phyloP scores from a whole-genome alignment of 2,888 invertebrate species.

The Synanthedon tipuliformis region DNA sequence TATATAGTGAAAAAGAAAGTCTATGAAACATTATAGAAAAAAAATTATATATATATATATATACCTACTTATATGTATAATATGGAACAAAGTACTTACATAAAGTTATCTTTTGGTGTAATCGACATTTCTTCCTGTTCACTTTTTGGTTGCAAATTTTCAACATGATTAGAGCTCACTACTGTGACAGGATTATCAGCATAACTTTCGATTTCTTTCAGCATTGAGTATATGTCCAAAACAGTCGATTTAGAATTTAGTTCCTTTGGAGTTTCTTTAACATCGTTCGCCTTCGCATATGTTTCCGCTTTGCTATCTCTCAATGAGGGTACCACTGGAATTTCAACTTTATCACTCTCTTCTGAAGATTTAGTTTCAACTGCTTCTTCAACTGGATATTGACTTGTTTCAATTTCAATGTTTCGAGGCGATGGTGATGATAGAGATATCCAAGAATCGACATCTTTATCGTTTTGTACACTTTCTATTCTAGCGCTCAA shows the following conservation, averaged over 20 bases:
- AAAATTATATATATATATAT: no score
- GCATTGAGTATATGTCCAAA: conserved; percentile 62
- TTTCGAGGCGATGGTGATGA: conserved; percentile 47
- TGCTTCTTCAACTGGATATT: conserved; percentile 8
- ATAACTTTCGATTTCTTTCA: conserved; percentile 62
- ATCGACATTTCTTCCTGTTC: conserved; percentile 29
- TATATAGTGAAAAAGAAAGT: no score
- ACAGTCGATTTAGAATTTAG: conserved; percentile 48
- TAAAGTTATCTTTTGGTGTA: conserved; percentile 53
- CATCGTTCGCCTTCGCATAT: conserved; percentile 16
- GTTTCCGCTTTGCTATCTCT: conserved; percentile 3
- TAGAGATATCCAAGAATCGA: conserved; percentile 65
- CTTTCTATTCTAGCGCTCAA: conserved; percentile 52
- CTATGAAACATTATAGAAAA: no score
- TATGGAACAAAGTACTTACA: conserved; percentile 27
- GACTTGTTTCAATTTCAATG: conserved; percentile 22
- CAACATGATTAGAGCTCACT: conserved; percentile 17
- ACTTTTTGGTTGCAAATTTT: conserved; percentile 6
- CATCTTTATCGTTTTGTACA: conserved; percentile 56
- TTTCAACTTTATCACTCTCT: conserved; percentile 11
- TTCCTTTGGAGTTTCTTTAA: conserved; percentile 29
- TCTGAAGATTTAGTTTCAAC: conserved; percentile 8
- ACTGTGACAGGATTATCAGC: conserved; percentile 49
- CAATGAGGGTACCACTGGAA: conserved; percentile 3
- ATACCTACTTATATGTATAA: no score